phyloP scores from a whole-genome alignment of 2,888 invertebrate genomes.

The Anorthoa munda region DNA sequence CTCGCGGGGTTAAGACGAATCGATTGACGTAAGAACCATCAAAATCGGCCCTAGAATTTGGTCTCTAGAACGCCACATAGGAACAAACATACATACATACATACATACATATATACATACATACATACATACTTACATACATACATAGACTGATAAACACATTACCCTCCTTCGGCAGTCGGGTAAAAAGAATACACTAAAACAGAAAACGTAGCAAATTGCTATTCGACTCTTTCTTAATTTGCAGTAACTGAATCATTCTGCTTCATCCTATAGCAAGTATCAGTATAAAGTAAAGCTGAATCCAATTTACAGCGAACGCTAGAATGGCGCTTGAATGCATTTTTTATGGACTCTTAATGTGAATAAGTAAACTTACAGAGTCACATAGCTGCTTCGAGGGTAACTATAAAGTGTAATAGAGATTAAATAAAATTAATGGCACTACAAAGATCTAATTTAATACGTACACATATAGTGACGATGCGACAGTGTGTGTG shows the following conservation, averaged over 20 bases:
- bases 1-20: too few species aligned
- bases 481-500: too few species aligned
- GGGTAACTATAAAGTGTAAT: not conserved
- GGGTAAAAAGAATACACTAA: not conserved
- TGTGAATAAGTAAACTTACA: constrained; percentile 11
- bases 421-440: constrained; percentile 20
- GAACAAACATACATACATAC: too few species aligned
- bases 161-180: too few species aligned
- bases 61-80: too few species aligned
- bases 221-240: not conserved
- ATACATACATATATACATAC: too few species aligned
- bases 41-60: too few species aligned
- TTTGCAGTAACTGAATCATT: not conserved
- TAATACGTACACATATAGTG: too few species aligned
- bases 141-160: too few species aligned
- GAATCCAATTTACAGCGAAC: not conserved
- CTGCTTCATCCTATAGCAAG: not conserved
- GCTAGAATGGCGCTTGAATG: constrained; percentile 3
- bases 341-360: constrained; percentile 14
- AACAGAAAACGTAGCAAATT: not conserved
- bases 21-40: too few species aligned
- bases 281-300: constrained; percentile 14
- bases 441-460: not conserved
- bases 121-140: too few species aligned
- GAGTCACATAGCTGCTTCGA: constrained; percentile 11